Base-by-base conservation (phyloP, 2,888 invertebrate species). In the Tanytarsus gracilentus region DNA sequence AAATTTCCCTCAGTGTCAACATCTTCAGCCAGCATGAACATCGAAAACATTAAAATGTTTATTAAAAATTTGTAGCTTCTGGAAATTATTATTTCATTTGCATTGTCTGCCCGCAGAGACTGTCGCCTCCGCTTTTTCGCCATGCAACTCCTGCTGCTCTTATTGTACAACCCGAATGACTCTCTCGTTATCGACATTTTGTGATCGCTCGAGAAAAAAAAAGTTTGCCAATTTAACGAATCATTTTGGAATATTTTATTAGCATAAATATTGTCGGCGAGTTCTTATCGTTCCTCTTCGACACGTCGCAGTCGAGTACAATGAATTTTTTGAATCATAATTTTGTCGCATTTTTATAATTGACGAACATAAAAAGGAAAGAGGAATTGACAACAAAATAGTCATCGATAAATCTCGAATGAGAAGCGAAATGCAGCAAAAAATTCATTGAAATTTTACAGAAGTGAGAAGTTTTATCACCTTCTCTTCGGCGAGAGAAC, bases 1-100 rank as follows among this genome's bases (percentile, higher is more conserved):
- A n/a, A n/a, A n/a, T n/a, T n/a, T n/a, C n/a, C n/a, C n/a, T n/a
- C n/a, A n/a, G n/a, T n/a, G n/a, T n/a, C n/a, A n/a, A n/a, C n/a
- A n/a, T n/a, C n/a, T n/a, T n/a, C n/a, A n/a, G n/a, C n/a, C n/a
- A n/a, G n/a, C n/a, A n/a, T n/a, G n/a, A 33, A 23, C 21, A 16
- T 44, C 21, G 14, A 18, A n/a, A 27, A 26, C 27, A 26, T 27
- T 18, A 36, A 58, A 30, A 58, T 48, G 58, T 58, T 58, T 58
- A 58, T 58, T 58, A 58, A 58, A 48, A 58, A 58, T 58, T 58
- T 58, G 58, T 58, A 58, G 48, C 58, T 58, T 48, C 58, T 48
- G 44, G 58, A 58, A n/a, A 58, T 58, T 58, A 48, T 58, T 58
- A 58, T 58, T 58, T 58, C 30, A 44, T 58, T 58, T 58, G 48